Evolutionary conservation across 2,888 invertebrate species (phyloP), one percentile per base, ranked within the genome.

Genomic region (Acleris sparsana): DNA sequence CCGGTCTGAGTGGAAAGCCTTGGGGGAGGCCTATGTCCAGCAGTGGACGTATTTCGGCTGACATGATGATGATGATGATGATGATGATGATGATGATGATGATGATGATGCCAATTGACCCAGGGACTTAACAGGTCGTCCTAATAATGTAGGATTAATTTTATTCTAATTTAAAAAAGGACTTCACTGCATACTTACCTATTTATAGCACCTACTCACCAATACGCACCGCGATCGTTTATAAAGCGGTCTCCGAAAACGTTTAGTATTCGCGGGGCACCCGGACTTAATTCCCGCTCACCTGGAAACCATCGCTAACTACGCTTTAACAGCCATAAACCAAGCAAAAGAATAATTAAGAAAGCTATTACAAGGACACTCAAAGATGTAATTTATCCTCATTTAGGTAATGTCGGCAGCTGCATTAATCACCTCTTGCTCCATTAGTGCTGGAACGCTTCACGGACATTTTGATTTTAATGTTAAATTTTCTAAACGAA

Each of bases 301-400:
- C 63, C 63, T 64, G 63, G 59, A 52, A 52, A 52, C 67, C 73
- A 60, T 55, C 63, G 53, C 71, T 69, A 69, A 73, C 74, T 77
- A 79, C 78, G 77, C 75, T 80, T 82, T 83, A 77, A 64, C 69
- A 74, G 73, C 70, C 71, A 76, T 77, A 74, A 73, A 76, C 79
- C 75, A 73, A 75, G 78, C 74, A 76, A 83, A 87, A 86, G 85
- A 82, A 83, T 83, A 85, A 87, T 89, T 84, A 87, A 86, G 83
- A 75, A 74, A 69, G 80, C 83, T 80, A 84, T 86, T 84, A 86
- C 76, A 70, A 75, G 74, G 80, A 83, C 82, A 82, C 84, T 86
- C 82, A 80, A 85, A 86, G 85, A 86, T 87, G 85, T 85, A 85
- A 89, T 90, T 88, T 85, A 84, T 89, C 87, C 87, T 89, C 88